Conservation (phyloP, 64 coral and sea anemone species). For the Montipora sp. region DNA sequence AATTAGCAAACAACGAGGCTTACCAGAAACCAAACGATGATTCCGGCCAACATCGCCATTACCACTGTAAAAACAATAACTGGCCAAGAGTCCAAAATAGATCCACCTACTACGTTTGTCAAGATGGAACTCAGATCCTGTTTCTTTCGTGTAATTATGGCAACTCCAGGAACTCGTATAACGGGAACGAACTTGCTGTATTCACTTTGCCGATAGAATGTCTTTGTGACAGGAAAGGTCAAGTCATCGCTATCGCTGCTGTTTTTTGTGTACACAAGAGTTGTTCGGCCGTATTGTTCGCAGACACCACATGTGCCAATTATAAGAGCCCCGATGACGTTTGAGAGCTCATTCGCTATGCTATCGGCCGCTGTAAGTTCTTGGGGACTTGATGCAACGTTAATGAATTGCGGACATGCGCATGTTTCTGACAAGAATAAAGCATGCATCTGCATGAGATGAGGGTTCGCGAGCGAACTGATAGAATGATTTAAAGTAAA, state of each 20-base stretch:
- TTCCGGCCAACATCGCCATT: conserved; percentile 33
- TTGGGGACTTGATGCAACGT: neutral
- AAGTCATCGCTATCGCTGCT: neutral
- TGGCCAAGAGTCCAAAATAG: conserved; percentile 28
- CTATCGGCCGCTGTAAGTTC: neutral
- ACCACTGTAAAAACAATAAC: conserved; percentile 1
- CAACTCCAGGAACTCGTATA: conserved; percentile 27
- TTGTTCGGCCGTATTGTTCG: neutral
- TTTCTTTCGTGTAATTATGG: conserved; percentile 15
- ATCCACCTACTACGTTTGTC: neutral
- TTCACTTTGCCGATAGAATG: conserved; percentile 28
- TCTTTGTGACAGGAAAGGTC: conserved; percentile 19
- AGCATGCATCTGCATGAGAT: neutral
- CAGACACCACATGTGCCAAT: conserved; percentile 19
- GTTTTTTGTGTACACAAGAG: neutral
- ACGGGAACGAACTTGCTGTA: conserved; percentile 44
- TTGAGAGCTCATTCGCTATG: neutral
- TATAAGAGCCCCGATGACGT: neutral
- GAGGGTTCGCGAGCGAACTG: too few relatives aligned
- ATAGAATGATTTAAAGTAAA: too few relatives aligned
- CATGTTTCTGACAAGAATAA: conserved; percentile 8
- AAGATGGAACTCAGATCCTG: neutral
- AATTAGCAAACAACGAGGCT: neutral
- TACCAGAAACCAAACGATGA: conserved; percentile 44
- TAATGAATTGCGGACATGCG: neutral